These are phyloP conservation scores for Hippopotamus amphibius DNA, from an alignment of 2,113 vertebrate genomes.

Conservation along the genomic window DNA sequence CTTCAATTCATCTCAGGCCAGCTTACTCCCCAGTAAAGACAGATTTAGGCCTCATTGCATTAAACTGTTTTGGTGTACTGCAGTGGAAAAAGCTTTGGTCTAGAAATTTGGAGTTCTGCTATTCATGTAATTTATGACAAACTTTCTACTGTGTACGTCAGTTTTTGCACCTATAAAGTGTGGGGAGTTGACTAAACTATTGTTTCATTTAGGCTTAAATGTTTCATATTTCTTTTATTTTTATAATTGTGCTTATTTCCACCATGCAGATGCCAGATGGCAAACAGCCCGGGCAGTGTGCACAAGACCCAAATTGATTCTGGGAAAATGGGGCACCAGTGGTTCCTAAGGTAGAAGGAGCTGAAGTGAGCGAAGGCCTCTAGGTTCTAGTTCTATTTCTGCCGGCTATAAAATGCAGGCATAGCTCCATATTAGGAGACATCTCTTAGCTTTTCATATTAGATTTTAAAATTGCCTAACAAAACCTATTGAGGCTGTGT, in stretches of 20 bases:
- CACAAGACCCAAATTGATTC: conserved; percentile 39
- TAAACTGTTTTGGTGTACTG: conserved; percentile 1
- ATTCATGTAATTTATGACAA: background rate
- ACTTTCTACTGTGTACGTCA: background rate
- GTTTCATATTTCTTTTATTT: conserved; percentile 60
- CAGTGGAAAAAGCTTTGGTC: background rate
- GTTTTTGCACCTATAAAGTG: conserved; percentile 45
- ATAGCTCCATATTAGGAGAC: background rate
- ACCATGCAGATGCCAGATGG: conserved; percentile 40
- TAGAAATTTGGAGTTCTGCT: background rate
- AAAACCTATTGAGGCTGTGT: background rate
- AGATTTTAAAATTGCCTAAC: conserved; percentile 41
- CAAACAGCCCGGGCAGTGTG: conserved; percentile 15
- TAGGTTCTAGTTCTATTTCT: conserved; percentile 25
- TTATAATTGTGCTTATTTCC: conserved; percentile 10
- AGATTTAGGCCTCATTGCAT: background rate
- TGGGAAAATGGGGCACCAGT: conserved; percentile 20
- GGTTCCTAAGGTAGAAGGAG: background rate
- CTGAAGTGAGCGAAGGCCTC: conserved; percentile 11
- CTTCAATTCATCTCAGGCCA: background rate
- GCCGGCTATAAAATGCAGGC: background rate
- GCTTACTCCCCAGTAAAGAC: background rate
- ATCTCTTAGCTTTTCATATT: background rate
- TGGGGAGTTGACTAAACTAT: background rate
- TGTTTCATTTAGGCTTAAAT: conserved; percentile 1